A percentile compares a stretch with the other conserved stretches of the same genome.
phyloP scores from a whole-genome alignment of 2,888 invertebrate genomes.

The Tyria jacobaeae region DNA sequence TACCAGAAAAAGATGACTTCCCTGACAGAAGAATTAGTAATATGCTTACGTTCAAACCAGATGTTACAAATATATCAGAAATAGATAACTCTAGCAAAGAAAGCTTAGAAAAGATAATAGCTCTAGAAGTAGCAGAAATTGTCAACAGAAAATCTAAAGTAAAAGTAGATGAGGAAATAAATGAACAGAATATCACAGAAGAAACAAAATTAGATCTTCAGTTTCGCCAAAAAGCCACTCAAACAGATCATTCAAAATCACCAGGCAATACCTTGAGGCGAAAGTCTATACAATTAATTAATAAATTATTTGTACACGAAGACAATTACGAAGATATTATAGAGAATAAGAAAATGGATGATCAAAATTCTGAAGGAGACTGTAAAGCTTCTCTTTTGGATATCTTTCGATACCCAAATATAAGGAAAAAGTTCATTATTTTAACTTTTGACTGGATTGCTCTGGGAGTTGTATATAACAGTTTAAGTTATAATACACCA shows the following conservation, averaged over 20 bases:
- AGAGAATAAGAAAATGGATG: constrained; percentile 76
- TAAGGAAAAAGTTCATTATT: constrained; percentile 88
- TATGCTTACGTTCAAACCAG: constrained; percentile 75
- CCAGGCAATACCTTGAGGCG: constrained; percentile 68
- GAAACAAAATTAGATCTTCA: constrained; percentile 57
- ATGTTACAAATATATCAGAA: constrained; percentile 63
- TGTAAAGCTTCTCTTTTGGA: constrained; percentile 88
- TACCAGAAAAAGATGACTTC: constrained; percentile 59
- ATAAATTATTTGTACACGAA: constrained; percentile 69
- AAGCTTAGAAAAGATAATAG: constrained; percentile 66
- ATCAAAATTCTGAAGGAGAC: constrained; percentile 78
- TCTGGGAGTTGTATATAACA: constrained; percentile 90
- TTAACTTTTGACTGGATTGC: constrained; percentile 89
- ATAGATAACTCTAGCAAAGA: constrained; percentile 57
- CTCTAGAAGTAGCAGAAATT: constrained; percentile 71
- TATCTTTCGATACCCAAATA: constrained; percentile 88
- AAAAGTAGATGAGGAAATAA: constrained; percentile 53
- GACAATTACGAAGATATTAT: constrained; percentile 61
- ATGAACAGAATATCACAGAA: constrained; percentile 49
- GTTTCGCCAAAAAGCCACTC: constrained; percentile 63
- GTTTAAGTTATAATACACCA: constrained; percentile 88
- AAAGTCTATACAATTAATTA: constrained; percentile 73
- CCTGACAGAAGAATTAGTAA: constrained; percentile 73
- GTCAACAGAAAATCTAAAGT: constrained; percentile 64
- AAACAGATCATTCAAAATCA: constrained; percentile 66